Percentiles rank a stretch among this genome's conserved stretches.
phyloP scores from a whole-genome alignment of 2,113 vertebrate species.

The Poicephalus gulielmi region DNA sequence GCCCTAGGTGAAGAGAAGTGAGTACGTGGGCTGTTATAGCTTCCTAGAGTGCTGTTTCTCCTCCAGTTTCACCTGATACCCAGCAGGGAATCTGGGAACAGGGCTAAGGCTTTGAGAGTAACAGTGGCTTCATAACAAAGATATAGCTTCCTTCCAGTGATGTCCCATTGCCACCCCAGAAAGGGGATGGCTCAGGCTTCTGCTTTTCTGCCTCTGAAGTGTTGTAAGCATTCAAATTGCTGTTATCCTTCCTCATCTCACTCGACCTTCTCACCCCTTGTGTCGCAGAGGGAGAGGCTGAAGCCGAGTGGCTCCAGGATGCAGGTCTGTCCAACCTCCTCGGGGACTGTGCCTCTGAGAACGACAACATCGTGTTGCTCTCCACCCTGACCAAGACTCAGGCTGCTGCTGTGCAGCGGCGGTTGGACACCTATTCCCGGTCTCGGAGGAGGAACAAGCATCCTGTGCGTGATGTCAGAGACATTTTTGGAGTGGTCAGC shows the following conservation, averaged over 20 bases:
- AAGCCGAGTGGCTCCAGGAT: slow-evolving; percentile 88
- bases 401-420: slow-evolving; percentile 82
- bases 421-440: slow-evolving; percentile 81
- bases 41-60: too few relatives aligned
- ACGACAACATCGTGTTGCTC: slow-evolving; percentile 79
- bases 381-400: slow-evolving; percentile 89
- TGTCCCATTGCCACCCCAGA: neutral
- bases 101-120: neutral
- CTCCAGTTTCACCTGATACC: fast-evolving
- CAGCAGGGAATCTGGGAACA: neutral
- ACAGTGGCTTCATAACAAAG: neutral
- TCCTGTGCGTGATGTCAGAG: slow-evolving; percentile 81
- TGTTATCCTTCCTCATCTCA: neutral
- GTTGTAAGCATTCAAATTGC: fast-evolving
- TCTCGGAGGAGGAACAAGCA: slow-evolving; percentile 83
- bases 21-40: too few relatives aligned
- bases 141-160: fast-evolving
- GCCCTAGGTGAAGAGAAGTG: neutral
- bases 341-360: slow-evolving; percentile 69
- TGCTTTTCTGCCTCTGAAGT: neutral
- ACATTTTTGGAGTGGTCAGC: slow-evolving; percentile 75
- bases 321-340: slow-evolving; percentile 84
- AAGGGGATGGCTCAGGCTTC: fast-evolving
- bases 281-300: slow-evolving; percentile 81
- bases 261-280: neutral